A percentile compares a stretch with the other conserved stretches of the same genome.
These are phyloP conservation scores for Sebastes matsubarae DNA, from an alignment of 2,797 vertebrate genomes.

Conservation along the genomic window DNA sequence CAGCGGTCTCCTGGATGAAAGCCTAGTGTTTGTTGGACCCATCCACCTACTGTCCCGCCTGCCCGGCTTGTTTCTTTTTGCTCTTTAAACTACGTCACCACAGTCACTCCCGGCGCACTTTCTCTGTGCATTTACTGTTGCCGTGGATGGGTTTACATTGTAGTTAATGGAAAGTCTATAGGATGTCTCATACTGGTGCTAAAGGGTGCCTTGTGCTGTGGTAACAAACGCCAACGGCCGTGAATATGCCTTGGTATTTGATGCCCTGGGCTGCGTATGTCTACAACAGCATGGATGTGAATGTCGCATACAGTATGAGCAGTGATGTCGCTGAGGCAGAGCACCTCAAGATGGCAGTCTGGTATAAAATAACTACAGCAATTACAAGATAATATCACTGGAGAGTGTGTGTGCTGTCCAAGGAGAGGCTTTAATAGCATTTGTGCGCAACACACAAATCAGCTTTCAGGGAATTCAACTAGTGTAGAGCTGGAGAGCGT, in stretches of 20 bases:
- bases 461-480: neutral
- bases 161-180: accelerated
- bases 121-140: too few relatives aligned
- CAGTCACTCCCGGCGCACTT: too few relatives aligned
- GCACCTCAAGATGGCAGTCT: neutral
- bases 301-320: neutral
- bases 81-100: too few relatives aligned
- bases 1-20: too few relatives aligned
- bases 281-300: neutral
- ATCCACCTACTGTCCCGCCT: too few relatives aligned
- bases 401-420: neutral
- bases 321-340: neutral
- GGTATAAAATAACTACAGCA: neutral
- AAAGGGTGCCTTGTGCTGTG: accelerated
- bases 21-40: too few relatives aligned
- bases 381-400: neutral
- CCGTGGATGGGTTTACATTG: too few relatives aligned
- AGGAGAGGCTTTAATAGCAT: conserved; percentile 9
- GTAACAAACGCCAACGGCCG: too few relatives aligned
- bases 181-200: too few relatives aligned
- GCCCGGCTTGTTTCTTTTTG: too few relatives aligned
- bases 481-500: neutral
- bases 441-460: conserved; percentile 7
- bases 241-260: too few relatives aligned
- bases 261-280: too few relatives aligned